Evolutionary conservation across 2,113 vertebrate genomes (phyloP), one percentile per base, ranked within the genome.

Genomic region (Cettia cetti): DNA sequence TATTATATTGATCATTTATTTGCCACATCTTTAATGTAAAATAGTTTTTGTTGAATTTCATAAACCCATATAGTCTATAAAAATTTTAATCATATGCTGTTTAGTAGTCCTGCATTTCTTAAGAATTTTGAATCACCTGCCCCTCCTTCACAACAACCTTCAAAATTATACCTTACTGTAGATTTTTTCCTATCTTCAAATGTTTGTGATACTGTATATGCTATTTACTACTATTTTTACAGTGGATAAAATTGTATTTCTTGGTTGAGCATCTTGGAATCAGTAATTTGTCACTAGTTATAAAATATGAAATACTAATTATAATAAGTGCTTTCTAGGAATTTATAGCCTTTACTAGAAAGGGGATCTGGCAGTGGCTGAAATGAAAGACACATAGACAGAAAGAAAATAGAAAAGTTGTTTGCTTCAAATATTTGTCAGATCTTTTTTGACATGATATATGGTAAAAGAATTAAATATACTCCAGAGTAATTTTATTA

Each of bases 311-410:
- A 89, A 69, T 63, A 42, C 42, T 86, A 79, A 82, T 93, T 97
- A 75, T 26, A 94, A 22, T 65, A 92, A 93, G 49, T 88, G 33
- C 39, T 95, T 94, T 95, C 44, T 86, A 74, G 70, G 82, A 93
- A 95, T 95, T 96, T 95, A 92, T 94, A 96, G 69, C 27, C 44
- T 75, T 95, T 89, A 86, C 78, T 95, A 89, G 92, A 94, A 94
- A 79, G 82, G 42, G 15, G 37, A 87, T 86, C 63, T 95, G 83
- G 59, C 57, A 86, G 86, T 52, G 75, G 15, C 42, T 91, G 42
- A 82, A 82, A 72, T 82, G 61, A 69, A 39, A 71, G 54, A 69
- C 39, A 54, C 3, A 30, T 9, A 39, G 60, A 52, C 24, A 65
- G 33, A 56, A 19, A 75, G 22, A 70, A 78, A 71, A 78, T 6